Evolutionary conservation across 2,113 vertebrate genomes (phyloP), one percentile per base, ranked within the genome.

Genomic region (Turnix velox): DNA sequence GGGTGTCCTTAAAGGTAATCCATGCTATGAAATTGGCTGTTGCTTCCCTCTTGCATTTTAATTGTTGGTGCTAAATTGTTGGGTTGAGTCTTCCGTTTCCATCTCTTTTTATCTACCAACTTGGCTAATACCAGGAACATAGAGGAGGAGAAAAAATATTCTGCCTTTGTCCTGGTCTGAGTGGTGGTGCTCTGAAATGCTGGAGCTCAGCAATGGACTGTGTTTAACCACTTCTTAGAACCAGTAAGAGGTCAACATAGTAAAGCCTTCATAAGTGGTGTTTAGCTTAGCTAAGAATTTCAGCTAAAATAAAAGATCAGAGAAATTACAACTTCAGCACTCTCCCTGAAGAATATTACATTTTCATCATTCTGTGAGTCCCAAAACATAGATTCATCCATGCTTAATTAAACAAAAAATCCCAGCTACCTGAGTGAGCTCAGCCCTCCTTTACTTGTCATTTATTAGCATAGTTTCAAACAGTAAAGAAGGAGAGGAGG

Each of bases 181-280:
- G 51, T 24, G 4, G 31, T 40, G 6, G 11, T 52, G 25, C 30
- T 42, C 35, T 58, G 48, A n/a, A 81, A 67, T 0, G 2, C 19
- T 43, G 18, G 7, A 49, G 48, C 0, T 0, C 3, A 68, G 48
- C 9, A 18, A 7, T 45, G 42, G 8, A n/a, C n/a, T 43, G 59
- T 4, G 37, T 30, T 72, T 1, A 3, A 25, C 30, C 51, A 49
- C 14, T 16, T 14, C 20, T 24, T n/a, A n/a, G 45, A 78, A 66
- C 23, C 8, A 33, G 46, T 45, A 54, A 78, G 45, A 85, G 42
- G 42, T 19, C 39, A 49, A 15, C 1, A 3, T 2, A 1, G 27
- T 51, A 62, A 65, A 81, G 12, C 19, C 58, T 83, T 68, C 63
- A 51, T 16, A 57, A 65, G 24, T 18, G 61, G 10, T 0, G 1